A percentile compares a stretch with the other conserved stretches of the same genome.
phyloP scores from a whole-genome alignment of 2,113 vertebrate species.

The Nannobrachium achirus region DNA sequence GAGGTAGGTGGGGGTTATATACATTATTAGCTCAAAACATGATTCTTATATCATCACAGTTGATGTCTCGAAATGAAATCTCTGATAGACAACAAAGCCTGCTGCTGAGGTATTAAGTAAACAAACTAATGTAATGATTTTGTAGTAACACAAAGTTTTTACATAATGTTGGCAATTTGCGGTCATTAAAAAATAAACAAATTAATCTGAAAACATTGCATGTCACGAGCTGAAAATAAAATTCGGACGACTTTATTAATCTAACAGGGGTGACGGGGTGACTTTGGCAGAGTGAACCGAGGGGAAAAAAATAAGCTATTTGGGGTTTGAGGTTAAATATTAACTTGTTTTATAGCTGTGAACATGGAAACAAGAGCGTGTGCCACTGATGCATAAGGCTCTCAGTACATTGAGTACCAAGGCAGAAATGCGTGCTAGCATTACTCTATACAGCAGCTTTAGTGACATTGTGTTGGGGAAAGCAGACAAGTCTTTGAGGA shows the following conservation, averaged over 20 bases:
- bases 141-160: too few relatives aligned
- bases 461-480: slow-evolving; percentile 43
- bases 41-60: too few relatives aligned
- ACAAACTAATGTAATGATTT: not conserved
- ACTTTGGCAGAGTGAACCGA: slow-evolving; percentile 24
- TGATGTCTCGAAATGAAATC: not conserved
- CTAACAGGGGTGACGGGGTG: slow-evolving; percentile 28
- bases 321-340: slow-evolving; percentile 77
- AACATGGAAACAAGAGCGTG: slow-evolving; percentile 65
- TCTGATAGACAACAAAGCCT: not conserved
- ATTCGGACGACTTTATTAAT: slow-evolving; percentile 1
- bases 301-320: slow-evolving; percentile 66
- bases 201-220: too few relatives aligned
- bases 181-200: too few relatives aligned
- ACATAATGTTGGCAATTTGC: too few relatives aligned
- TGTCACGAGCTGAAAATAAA: too few relatives aligned
- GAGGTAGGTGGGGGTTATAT: slow-evolving; percentile 37
- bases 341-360: slow-evolving; percentile 79
- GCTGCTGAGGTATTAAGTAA: not conserved
- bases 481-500: slow-evolving; percentile 27
- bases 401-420: slow-evolving; percentile 67
- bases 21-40: slow-evolving; percentile 64
- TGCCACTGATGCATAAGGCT: slow-evolving; percentile 71
- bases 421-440: slow-evolving; percentile 57
- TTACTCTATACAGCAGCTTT: slow-evolving; percentile 45